phyloP scores from a whole-genome alignment of 2,797 vertebrate genomes.

The Anableps anableps region DNA sequence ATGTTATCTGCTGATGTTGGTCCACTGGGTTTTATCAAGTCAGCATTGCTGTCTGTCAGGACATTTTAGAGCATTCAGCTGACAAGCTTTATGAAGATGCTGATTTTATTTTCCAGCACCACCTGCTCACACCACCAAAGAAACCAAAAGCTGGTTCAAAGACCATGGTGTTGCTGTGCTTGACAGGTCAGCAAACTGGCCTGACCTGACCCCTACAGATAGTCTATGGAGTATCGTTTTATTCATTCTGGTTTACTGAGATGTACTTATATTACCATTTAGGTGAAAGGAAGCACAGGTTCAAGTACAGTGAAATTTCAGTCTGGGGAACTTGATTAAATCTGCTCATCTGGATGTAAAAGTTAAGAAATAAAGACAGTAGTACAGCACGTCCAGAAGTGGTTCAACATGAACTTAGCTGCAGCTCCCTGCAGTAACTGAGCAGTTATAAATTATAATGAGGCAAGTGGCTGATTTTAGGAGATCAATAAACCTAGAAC shows the following conservation, averaged over 20 bases:
- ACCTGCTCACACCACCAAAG: neutral
- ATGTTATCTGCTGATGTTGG: neutral
- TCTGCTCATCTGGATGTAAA: conserved; percentile 29
- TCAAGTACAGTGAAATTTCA: conserved; percentile 10
- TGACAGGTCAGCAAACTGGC: neutral
- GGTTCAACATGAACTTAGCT: conserved; percentile 9
- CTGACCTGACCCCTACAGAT: neutral
- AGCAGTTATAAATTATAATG: conserved; percentile 35
- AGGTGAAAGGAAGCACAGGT: neutral
- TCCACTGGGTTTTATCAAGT: neutral
- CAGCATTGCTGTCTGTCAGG: neutral
- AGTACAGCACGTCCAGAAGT: neutral
- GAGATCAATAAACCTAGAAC: conserved; percentile 44
- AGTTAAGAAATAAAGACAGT: conserved; percentile 15
- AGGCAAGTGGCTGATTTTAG: conserved; percentile 37
- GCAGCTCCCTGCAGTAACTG: conserved; percentile 7
- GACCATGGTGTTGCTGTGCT: neutral
- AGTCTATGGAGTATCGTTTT: neutral
- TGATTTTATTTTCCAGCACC: neutral
- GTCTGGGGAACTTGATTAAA: conserved; percentile 18
- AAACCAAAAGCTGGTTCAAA: neutral
- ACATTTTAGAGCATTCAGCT: neutral
- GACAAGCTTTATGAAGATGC: neutral
- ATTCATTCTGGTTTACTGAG: neutral
- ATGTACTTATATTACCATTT: neutral